Evolutionary conservation across 2,797 vertebrate genomes (phyloP), one percentile per base, ranked within the genome.

Genomic region (Sebastes paucispinis): DNA sequence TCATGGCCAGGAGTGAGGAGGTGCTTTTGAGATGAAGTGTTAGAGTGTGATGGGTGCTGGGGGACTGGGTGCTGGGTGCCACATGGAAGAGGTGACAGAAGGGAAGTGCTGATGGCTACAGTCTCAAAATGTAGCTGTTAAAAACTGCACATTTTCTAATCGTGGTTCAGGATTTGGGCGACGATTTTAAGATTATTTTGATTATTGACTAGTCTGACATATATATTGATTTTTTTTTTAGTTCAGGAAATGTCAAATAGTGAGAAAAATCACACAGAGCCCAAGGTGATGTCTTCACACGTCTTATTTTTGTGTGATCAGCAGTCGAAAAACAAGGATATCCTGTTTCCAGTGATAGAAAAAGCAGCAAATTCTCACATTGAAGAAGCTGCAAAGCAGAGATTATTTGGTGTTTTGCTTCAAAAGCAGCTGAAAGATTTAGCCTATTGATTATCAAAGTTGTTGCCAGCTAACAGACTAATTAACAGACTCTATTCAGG

Each of bases 1-100:
- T 87, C 85, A 71, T 2, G 64, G 69, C 66, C 63, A 60, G 82
- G 57, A 75, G 69, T 20, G 77, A 81, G 76, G 84, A 74, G 77
- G 76, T 75, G 82, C 39, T 73, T 68, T 68, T 71, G 79, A 81
- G 76, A 32, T 31, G 68, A 36, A 39, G 67, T 7, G 32, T 27
- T 31, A 34, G 25, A n/a, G 50, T 52, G 20, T n/a, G 50, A n/a
- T 55, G 22, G 78, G 25, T 65, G 64, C 57, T 50, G 29, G n/a
- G 4, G 39, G 54, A 29, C 14, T 11, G 20, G 47, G 27, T 62
- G 81, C 25, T 76, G 27, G 34, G 69, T 34, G 69, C 54, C 62
- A 57, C 74, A 73, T 58, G 69, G 43, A 27, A 14, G 18, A 22
- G 59, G 27, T 39, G 47, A 20, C 36, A 54, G 65, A 12, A 43